Conservation (phyloP, 2,888 invertebrate species). For the Darwinula stevensoni region DNA sequence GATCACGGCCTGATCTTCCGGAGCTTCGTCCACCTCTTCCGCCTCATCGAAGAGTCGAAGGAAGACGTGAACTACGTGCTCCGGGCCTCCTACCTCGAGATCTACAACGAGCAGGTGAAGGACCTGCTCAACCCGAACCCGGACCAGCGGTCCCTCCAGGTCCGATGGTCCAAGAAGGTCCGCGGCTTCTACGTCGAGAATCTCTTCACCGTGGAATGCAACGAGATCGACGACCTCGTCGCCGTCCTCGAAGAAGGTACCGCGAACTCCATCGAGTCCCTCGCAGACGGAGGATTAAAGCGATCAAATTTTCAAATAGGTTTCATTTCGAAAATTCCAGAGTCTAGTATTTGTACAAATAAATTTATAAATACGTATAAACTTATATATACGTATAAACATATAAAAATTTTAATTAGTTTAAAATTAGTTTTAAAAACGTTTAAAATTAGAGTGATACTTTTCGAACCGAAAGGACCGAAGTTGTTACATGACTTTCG, state of each 20-base stretch:
- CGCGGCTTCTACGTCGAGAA: slow-evolving; percentile 85
- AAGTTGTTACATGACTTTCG: too few species aligned
- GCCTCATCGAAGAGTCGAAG: slow-evolving; percentile 40
- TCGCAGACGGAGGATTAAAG: background rate
- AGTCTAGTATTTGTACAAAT: too few species aligned
- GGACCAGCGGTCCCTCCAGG: slow-evolving; percentile 47
- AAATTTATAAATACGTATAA: too few species aligned
- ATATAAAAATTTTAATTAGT: too few species aligned
- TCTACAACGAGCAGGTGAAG: slow-evolving; percentile 90
- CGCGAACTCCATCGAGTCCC: slow-evolving; percentile 1
- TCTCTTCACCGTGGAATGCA: slow-evolving; percentile 78
- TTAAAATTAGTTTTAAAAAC: too few species aligned
- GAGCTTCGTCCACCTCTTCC: slow-evolving; percentile 64
- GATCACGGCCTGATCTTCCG: slow-evolving; percentile 66
- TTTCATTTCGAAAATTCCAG: too few species aligned
- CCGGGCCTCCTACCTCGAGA: slow-evolving; percentile 77
- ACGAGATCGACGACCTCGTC: slow-evolving; percentile 62
- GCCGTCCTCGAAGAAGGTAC: slow-evolving; percentile 80
- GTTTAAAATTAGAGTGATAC: too few species aligned
- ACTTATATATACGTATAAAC: background rate
- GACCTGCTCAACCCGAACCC: slow-evolving; percentile 68
- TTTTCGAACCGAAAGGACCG: too few species aligned
- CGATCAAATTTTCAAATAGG: too few species aligned
- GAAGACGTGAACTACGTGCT: slow-evolving; percentile 39
- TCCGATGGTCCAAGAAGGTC: slow-evolving; percentile 78